phyloP scores from a whole-genome alignment of 2,888 invertebrate genomes.

The Lycocerus yunnanus region DNA sequence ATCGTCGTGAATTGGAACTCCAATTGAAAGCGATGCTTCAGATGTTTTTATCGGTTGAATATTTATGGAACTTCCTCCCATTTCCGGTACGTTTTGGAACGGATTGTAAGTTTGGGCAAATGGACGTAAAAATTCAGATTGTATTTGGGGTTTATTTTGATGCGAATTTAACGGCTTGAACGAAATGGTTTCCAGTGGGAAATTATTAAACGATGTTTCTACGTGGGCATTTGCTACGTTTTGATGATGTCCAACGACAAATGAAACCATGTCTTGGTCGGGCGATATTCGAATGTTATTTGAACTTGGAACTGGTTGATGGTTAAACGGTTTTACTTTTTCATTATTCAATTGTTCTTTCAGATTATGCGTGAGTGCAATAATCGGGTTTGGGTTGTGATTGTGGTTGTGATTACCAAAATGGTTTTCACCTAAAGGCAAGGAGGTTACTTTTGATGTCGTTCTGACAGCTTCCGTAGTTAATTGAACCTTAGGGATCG shows the following conservation, averaged over 20 bases:
- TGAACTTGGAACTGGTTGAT: conserved; percentile 60
- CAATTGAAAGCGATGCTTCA: conserved; percentile 54
- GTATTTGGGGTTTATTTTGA: conserved; percentile 23
- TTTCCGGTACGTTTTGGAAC: conserved; percentile 23
- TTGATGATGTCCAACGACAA: conserved; percentile 67
- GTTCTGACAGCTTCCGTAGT: conserved; percentile 20
- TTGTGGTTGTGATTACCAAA: conserved; percentile 38
- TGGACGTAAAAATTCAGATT: conserved; percentile 34
- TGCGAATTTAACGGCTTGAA: conserved; percentile 45
- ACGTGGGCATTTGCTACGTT: conserved; percentile 57
- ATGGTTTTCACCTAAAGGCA: conserved; percentile 55
- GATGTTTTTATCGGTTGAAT: conserved; percentile 52
- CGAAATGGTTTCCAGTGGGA: conserved; percentile 54
- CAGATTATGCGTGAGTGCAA: conserved; percentile 52
- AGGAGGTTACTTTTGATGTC: conserved; percentile 49
- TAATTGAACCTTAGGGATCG: not conserved
- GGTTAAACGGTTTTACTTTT: conserved; percentile 46
- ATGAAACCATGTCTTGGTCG: conserved; percentile 67
- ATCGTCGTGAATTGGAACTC: conserved; percentile 48
- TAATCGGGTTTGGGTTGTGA: conserved; percentile 48
- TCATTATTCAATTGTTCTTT: conserved; percentile 53
- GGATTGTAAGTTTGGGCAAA: conserved; percentile 8
- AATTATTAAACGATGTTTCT: conserved; percentile 59
- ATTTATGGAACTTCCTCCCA: conserved; percentile 47
- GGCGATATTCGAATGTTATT: conserved; percentile 68